phyloP scores from a whole-genome alignment of 2,113 vertebrate species.

The Ranitomeya imitator region DNA sequence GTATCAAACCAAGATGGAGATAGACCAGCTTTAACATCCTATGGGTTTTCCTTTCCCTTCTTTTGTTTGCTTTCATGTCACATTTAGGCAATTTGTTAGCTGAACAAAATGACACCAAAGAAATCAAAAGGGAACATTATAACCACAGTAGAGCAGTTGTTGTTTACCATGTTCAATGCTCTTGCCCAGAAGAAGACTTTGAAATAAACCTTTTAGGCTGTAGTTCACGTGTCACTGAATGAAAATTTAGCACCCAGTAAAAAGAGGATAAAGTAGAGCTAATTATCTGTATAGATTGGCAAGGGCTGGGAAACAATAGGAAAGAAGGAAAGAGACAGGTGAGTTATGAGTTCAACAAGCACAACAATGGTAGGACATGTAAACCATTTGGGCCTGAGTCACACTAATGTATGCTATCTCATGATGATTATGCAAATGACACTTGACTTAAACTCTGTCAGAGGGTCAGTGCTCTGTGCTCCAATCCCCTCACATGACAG shows the following conservation, averaged over 20 bases:
- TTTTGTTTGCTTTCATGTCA: constrained; percentile 43
- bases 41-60: constrained; percentile 19
- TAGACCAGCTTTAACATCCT: not conserved
- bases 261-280: constrained; percentile 36
- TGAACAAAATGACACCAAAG: constrained; percentile 45
- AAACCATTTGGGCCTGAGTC: not conserved
- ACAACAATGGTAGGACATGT: not conserved
- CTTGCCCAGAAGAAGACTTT: constrained; percentile 46
- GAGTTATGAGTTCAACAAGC: not conserved
- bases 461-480: too few relatives aligned
- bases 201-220: constrained; percentile 48
- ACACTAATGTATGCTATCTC: too few relatives aligned
- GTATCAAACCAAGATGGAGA: constrained; percentile 25
- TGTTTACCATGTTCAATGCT: constrained; percentile 44
- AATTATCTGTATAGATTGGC: constrained; percentile 38
- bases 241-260: not conserved
- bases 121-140: constrained; percentile 47
- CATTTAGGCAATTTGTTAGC: constrained; percentile 51
- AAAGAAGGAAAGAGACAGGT: constrained; percentile 12
- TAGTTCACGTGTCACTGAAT: constrained; percentile 24
- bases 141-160: constrained; percentile 33
- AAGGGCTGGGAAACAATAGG: constrained; percentile 11
- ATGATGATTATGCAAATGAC: too few relatives aligned
- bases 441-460: too few relatives aligned
- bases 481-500: too few relatives aligned